Conservation (phyloP, 2,888 invertebrate genomes). For the Tetramorium bicarinatum region DNA sequence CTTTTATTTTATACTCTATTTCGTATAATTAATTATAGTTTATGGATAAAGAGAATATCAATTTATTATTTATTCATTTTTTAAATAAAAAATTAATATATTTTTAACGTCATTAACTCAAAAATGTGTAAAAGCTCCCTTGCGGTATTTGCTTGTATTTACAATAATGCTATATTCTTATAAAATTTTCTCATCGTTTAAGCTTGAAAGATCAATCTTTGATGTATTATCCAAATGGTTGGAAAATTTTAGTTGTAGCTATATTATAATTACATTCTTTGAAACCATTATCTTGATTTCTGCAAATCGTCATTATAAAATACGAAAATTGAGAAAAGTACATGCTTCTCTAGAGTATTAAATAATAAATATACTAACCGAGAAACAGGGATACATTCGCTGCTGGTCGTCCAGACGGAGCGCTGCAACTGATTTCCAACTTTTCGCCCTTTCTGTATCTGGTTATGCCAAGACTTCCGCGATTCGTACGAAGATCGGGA, state of each 20-base stretch:
- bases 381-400: conserved; percentile 92
- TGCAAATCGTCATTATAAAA: background rate
- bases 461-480: conserved; percentile 83
- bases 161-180: background rate
- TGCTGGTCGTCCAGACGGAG: conserved; percentile 91
- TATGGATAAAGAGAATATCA: background rate
- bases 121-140: background rate
- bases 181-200: background rate
- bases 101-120: background rate
- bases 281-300: background rate
- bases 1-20: conserved; percentile 1
- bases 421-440: conserved; percentile 90
- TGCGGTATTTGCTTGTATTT: background rate
- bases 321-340: background rate
- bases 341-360: background rate
- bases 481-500: conserved; percentile 86
- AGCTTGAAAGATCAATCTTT: background rate
- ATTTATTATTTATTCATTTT: background rate
- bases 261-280: conserved; percentile 5
- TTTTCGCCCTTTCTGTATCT: conserved; percentile 89
- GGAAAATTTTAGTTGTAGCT: background rate
- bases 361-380: conserved; percentile 85
- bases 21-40: background rate
- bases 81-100: conserved; percentile 2
- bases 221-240: background rate